Percentiles rank a stretch among this genome's conserved stretches.
These are phyloP conservation scores for Limnephilus marmoratus DNA, from an alignment of 2,888 invertebrate genomes.

Conservation along the genomic window DNA sequence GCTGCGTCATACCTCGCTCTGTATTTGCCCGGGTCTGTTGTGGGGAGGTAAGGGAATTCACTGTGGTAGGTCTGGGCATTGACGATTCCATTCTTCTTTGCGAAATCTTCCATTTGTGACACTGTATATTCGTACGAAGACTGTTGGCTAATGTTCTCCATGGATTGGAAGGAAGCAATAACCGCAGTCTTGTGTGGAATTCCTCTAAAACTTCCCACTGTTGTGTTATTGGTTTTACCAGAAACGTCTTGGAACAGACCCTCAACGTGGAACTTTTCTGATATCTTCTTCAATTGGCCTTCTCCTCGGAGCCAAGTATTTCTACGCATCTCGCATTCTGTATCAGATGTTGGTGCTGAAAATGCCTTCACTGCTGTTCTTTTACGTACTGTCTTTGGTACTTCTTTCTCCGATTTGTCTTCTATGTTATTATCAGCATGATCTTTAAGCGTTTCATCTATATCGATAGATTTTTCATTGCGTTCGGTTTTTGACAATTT, in stretches of 20 bases:
- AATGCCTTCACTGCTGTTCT: slow-evolving; percentile 56
- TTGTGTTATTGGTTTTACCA: slow-evolving; percentile 74
- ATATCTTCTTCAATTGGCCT: slow-evolving; percentile 73
- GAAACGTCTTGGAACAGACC: slow-evolving; percentile 75
- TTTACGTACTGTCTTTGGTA: slow-evolving; percentile 24
- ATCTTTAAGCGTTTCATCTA: not conserved
- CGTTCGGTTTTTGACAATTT: slow-evolving; percentile 52
- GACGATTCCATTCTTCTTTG: slow-evolving; percentile 71
- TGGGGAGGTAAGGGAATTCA: slow-evolving; percentile 76
- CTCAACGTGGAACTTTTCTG: slow-evolving; percentile 76
- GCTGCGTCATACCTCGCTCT: slow-evolving; percentile 74
- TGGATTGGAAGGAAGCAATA: slow-evolving; percentile 75
- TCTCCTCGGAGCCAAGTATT: slow-evolving; percentile 35
- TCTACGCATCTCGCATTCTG: slow-evolving; percentile 62
- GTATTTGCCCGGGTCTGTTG: slow-evolving; percentile 75
- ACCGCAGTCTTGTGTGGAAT: slow-evolving; percentile 78
- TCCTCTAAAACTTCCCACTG: slow-evolving; percentile 76
- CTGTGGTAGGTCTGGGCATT: slow-evolving; percentile 75
- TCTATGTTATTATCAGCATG: not conserved
- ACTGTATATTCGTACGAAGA: slow-evolving; percentile 74
- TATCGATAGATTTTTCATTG: not conserved
- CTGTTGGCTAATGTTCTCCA: slow-evolving; percentile 74
- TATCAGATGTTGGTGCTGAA: slow-evolving; percentile 65
- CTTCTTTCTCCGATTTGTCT: not conserved
- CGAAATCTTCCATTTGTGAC: slow-evolving; percentile 71